Evolutionary conservation across 2,888 invertebrate species (phyloP).

Genomic region (Leistus spinibarbis): DNA sequence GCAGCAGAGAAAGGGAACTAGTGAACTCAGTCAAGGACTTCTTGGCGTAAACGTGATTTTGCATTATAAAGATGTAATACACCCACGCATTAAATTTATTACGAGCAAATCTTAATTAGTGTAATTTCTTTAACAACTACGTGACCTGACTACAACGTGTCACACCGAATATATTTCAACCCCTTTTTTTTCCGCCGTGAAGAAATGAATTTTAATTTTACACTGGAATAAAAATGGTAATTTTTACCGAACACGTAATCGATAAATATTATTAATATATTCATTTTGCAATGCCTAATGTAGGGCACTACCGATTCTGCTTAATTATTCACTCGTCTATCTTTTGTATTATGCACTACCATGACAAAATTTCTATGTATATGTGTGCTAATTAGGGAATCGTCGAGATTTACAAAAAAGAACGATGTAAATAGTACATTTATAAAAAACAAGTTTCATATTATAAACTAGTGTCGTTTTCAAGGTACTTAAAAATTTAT

Average conservation of each 20-base stretch:
- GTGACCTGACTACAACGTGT: slow-evolving; percentile 7
- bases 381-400: no score
- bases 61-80: slow-evolving; percentile 33
- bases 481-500: no score
- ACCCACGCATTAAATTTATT: slow-evolving; percentile 30
- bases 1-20: neutral
- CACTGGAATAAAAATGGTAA: neutral
- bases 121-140: slow-evolving; percentile 29
- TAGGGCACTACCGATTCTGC: no score
- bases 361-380: no score
- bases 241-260: neutral
- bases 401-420: no score
- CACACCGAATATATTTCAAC: neutral
- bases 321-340: no score
- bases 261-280: no score
- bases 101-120: slow-evolving; percentile 38
- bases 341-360: no score
- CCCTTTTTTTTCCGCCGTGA: neutral
- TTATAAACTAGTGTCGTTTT: no score
- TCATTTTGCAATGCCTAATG: no score
- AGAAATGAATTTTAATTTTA: neutral
- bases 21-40: neutral
- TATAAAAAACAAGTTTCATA: no score
- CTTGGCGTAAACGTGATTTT: slow-evolving; percentile 22
- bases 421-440: no score